Evolutionary conservation across 2,797 vertebrate genomes (phyloP), one percentile per base, ranked within the genome.

Genomic region (Gadopsis marmoratus): DNA sequence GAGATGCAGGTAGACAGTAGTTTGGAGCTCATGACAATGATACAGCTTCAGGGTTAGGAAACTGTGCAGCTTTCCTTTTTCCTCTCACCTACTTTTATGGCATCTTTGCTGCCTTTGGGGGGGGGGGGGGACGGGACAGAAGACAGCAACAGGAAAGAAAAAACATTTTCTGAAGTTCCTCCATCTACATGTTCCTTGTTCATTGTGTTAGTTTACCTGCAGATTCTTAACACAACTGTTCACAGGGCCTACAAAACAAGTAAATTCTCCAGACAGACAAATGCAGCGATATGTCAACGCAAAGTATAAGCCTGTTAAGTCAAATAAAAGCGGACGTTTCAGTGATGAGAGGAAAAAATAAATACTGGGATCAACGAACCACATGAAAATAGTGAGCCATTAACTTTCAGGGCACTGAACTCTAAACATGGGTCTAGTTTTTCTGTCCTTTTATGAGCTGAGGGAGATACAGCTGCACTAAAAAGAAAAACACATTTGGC

Each of bases 351-450:
- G 7, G n/a, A 39, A 73, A 67, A 62, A 76, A 54, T 1, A 65
- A 71, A 51, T 6, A 19, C 43, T 21, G 3, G 21, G 23, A 83
- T 59, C 71, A 70, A 72, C 3, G 0, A 76, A 53, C 48, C 71
- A 8, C 71, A 72, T 13, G 68, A 55, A 63, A 83, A 79, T 23
- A 74, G 19, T 21, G 3, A 17, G 55, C 17, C 51, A 31, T 87
- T 86, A 31, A 84, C 74, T 47, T 73, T 72, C 55, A 78, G 65
- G 3, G 5, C 65, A 56, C 4, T 70, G 53, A 48, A 6, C 82
- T 73, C 82, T 85, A 88, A 82, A 86, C 56, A 83, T 78, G 79
- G 56, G 47, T 14, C 31, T 19, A 14, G 51, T 47, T 63, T 70
- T 56, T 65, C 21, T 26, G 41, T 33, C 51, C 39, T 66, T 86